Conservation (phyloP, 2,113 vertebrate genomes). For the Grammomys dolichurus region DNA sequence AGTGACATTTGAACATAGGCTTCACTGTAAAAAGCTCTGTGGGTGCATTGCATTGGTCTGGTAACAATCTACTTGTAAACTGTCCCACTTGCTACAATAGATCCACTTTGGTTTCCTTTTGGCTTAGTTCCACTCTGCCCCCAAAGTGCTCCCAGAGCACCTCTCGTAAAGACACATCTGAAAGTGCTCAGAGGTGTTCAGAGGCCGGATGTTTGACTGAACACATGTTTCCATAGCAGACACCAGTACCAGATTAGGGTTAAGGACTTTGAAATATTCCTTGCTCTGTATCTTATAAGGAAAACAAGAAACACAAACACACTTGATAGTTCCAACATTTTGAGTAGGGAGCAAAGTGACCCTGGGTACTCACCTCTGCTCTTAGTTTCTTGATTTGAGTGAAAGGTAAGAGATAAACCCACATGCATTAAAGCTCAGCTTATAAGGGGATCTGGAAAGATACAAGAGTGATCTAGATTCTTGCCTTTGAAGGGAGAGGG, state of each 20-base stretch:
- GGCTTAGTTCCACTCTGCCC: neutral
- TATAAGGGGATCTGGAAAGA: neutral
- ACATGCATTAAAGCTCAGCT: neutral
- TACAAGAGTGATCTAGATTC: neutral
- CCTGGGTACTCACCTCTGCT: neutral
- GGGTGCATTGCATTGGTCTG: neutral
- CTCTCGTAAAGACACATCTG: slow-evolving; percentile 47
- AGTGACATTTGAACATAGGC: neutral
- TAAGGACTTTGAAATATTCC: neutral
- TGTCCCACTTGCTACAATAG: neutral
- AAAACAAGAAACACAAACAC: neutral
- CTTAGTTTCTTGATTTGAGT: neutral
- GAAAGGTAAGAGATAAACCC: slow-evolving; percentile 1
- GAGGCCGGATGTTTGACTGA: neutral
- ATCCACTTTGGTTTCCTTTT: slow-evolving; percentile 23
- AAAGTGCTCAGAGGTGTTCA: slow-evolving; percentile 3
- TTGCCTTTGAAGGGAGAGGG: neutral
- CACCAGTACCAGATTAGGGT: slow-evolving; percentile 14
- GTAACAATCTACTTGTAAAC: slow-evolving; percentile 36
- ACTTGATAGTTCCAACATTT: neutral
- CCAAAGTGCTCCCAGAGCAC: slow-evolving; percentile 28
- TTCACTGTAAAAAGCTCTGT: neutral
- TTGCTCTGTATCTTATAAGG: neutral
- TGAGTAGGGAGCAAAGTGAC: neutral
- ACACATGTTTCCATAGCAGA: neutral